Percentiles rank a stretch among this genome's conserved stretches.
These are phyloP conservation scores for Muscidifurax raptorellus DNA, from an alignment of 1,140 invertebrate species.

Conservation along the genomic window DNA sequence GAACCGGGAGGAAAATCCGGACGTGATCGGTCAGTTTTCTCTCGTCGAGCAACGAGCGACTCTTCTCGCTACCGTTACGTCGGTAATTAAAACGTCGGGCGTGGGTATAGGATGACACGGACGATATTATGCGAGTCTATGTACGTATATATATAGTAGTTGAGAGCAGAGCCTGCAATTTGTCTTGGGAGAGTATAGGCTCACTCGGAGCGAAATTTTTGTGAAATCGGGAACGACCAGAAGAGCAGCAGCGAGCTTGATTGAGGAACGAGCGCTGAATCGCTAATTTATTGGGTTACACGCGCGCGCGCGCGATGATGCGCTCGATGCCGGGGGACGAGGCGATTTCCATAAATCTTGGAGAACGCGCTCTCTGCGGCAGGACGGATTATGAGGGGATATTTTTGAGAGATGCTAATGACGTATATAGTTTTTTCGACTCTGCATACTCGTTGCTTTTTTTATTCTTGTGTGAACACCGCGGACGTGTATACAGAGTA, in stretches of 20 bases:
- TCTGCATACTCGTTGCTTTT: too few relatives aligned
- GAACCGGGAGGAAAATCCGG: slow-evolving; percentile 26
- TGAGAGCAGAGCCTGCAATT: background rate
- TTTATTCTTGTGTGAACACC: background rate
- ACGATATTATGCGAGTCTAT: background rate
- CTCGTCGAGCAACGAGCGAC: background rate
- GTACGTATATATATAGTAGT: background rate
- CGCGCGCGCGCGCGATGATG: slow-evolving; percentile 38
- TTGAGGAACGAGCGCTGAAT: background rate
- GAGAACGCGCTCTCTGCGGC: too few relatives aligned
- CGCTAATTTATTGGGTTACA: slow-evolving; percentile 34
- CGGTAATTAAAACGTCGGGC: slow-evolving; percentile 23
- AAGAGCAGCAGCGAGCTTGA: background rate
- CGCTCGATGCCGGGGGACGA: background rate
- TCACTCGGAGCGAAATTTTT: background rate
- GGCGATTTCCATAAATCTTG: background rate
- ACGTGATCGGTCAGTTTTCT: slow-evolving; percentile 10
- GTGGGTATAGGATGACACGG: background rate
- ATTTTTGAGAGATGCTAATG: background rate
- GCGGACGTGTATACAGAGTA: background rate
- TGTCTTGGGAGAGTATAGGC: background rate
- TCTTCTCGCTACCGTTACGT: background rate
- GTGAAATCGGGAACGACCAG: background rate
- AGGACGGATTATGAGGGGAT: too few relatives aligned
- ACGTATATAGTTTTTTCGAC: too few relatives aligned